These are phyloP conservation scores for Drosophila aldrichi DNA, from an alignment of 2,888 invertebrate species.

Conservation along the genomic window DNA sequence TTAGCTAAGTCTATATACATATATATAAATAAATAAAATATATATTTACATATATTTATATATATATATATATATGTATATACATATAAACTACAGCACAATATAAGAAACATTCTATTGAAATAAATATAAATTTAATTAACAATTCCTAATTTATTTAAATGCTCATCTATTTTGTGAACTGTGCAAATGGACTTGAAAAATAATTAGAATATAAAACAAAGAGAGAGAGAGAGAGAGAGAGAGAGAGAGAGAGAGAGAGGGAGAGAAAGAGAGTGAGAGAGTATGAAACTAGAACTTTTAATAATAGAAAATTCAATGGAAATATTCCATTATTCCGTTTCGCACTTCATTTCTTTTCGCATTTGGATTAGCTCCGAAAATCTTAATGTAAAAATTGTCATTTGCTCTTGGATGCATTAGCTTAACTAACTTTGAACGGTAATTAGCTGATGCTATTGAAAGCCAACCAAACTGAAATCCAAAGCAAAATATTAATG, in stretches of 20 bases:
- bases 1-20: too few relatives aligned
- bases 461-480: slow-evolving; percentile 17
- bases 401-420: slow-evolving; percentile 6
- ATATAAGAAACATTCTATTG: not conserved
- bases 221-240: too few relatives aligned
- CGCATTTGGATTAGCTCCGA: not conserved
- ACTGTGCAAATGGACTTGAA: not conserved
- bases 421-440: slow-evolving; percentile 12
- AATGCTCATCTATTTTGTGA: not conserved
- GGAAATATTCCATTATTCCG: not conserved
- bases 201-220: not conserved
- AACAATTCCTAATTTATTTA: not conserved
- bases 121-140: not conserved
- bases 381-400: not conserved
- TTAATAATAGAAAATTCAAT: not conserved
- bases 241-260: too few relatives aligned
- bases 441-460: slow-evolving; percentile 30
- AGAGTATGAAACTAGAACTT: not conserved
- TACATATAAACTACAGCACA: too few relatives aligned
- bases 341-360: not conserved
- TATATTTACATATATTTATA: too few relatives aligned
- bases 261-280: too few relatives aligned
- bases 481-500: slow-evolving; percentile 21
- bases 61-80: too few relatives aligned
- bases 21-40: too few relatives aligned